Percentiles rank a stretch among this genome's conserved stretches.
phyloP scores from a whole-genome alignment of 2,797 vertebrate genomes.

The Rhinogobio ventralis region DNA sequence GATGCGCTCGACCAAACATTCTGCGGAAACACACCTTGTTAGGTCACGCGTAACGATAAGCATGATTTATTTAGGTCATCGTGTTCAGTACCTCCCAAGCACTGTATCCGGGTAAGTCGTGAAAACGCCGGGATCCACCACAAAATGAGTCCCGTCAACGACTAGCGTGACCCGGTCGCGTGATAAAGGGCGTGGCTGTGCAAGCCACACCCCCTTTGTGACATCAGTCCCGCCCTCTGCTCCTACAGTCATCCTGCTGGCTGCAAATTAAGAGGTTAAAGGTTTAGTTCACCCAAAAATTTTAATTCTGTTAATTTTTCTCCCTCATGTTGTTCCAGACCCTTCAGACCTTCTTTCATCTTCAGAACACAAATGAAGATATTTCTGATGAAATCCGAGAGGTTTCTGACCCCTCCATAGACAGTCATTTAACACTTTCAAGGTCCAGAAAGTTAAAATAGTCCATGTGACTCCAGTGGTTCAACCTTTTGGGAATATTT shows the following conservation, averaged over 20 bases:
- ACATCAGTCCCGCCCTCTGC: slow-evolving; percentile 3
- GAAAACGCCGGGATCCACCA: slow-evolving; percentile 96
- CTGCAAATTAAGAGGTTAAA: not conserved
- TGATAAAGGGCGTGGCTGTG: slow-evolving; percentile 7
- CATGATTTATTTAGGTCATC: not conserved
- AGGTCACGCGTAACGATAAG: too few species aligned
- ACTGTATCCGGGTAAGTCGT: slow-evolving; percentile 98
- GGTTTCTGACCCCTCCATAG: too few species aligned
- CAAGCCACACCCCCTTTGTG: slow-evolving; percentile 9
- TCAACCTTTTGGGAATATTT: too few species aligned
- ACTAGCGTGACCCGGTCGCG: slow-evolving; percentile 86
- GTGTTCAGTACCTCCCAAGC: slow-evolving; percentile 90
- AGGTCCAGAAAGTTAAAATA: too few species aligned
- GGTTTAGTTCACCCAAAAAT: too few species aligned
- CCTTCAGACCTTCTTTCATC: too few species aligned
- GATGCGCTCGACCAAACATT: slow-evolving; percentile 99
- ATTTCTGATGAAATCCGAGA: too few species aligned
- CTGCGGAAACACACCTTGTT: slow-evolving; percentile 69
- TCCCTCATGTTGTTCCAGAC: too few species aligned
- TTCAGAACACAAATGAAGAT: too few species aligned
- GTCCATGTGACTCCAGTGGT: too few species aligned
- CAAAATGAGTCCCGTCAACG: slow-evolving; percentile 97
- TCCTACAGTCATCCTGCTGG: not conserved
- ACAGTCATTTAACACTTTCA: too few species aligned
- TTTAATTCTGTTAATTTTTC: too few species aligned